Percentiles rank a stretch among this genome's conserved stretches.
phyloP scores from a whole-genome alignment of 2,888 invertebrate species.

The Drosophila ezoana region DNA sequence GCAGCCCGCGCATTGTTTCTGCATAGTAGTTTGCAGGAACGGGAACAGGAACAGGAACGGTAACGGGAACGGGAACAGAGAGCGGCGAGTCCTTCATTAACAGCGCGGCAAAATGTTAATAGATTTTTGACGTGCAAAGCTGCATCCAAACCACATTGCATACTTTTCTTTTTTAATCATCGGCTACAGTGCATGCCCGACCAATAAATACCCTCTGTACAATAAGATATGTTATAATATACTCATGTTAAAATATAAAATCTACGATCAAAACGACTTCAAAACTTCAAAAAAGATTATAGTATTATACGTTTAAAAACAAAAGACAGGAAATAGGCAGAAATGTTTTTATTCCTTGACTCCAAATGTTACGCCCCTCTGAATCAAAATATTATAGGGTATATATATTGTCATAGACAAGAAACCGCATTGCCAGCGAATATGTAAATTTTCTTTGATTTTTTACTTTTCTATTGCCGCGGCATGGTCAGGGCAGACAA shows the following conservation, averaged over 20 bases:
- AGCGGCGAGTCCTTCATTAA: conserved; percentile 57
- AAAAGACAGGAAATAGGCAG: too few relatives aligned
- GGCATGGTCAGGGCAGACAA: conserved; percentile 25
- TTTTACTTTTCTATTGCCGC: conserved; percentile 23
- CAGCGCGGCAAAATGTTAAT: conserved; percentile 68
- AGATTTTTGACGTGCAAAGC: conserved; percentile 62
- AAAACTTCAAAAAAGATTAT: too few relatives aligned
- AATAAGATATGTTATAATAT: neutral
- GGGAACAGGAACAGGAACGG: conserved; percentile 1
- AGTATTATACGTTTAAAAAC: too few relatives aligned
- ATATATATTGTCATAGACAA: conserved; percentile 12
- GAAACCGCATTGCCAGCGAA: conserved; percentile 52
- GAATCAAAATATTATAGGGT: conserved; percentile 1
- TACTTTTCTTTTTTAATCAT: neutral
- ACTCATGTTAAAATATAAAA: too few relatives aligned
- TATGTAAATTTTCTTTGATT: conserved; percentile 63
- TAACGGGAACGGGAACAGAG: neutral
- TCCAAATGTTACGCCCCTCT: too few relatives aligned
- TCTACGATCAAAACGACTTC: too few relatives aligned
- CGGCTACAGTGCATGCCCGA: neutral
- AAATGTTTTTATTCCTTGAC: too few relatives aligned
- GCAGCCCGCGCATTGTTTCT: conserved; percentile 32
- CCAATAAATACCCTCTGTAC: neutral
- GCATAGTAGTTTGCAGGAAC: conserved; percentile 11
- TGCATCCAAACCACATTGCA: conserved; percentile 14